Base-by-base conservation (phyloP, 2,113 vertebrate genomes). In the Chelonoidis abingdonii region DNA sequence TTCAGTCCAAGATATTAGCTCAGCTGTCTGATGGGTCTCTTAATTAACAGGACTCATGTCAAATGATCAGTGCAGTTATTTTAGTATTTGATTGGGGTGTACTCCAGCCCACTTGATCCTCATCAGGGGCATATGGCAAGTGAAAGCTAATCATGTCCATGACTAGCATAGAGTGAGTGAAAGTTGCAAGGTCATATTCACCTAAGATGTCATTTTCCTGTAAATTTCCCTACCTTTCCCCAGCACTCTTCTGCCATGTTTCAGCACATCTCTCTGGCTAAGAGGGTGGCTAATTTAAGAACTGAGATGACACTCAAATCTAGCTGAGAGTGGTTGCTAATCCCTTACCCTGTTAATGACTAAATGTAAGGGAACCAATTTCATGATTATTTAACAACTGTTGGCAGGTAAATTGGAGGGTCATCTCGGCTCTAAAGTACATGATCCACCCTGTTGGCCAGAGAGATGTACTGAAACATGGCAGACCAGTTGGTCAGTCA, bases 1-100 rank as follows among this genome's bases (percentile, higher is more conserved):
- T 97, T 97, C 79, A 97, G 93, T 96, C 97, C 96, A 97, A 96
- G 94, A 97, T 96, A 97, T 95, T 98, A 97, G n/a, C 19, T 95
- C 96, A 94, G 95, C 95, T 97, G 95, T 97, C 95, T 95, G 96
- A 96, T 97, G 91, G 93, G 95, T 95, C 95, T 97, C 96, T 97
- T 95, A 95, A 96, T 96, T 95, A 95, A 95, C 89, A 93, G 84
- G 89, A 94, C 95, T 96, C 87, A 80, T 93, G 93, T 89, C 95
- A 94, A 94, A 94, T 92, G 95, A 59, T 89, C 91, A 97, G 89
- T 95, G 93, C 82, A 82, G 54, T 87, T 96, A 59, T 93, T 62
- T 86, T 96, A 76, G 89, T 91, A 93, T 93, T 91, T 90, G 47
- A 87, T 69, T 92, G 75, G 92, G 84, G 87, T 38, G 52, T 88